Conservation (phyloP, 23 tunicate species). For the Trididemnum nubilum region DNA sequence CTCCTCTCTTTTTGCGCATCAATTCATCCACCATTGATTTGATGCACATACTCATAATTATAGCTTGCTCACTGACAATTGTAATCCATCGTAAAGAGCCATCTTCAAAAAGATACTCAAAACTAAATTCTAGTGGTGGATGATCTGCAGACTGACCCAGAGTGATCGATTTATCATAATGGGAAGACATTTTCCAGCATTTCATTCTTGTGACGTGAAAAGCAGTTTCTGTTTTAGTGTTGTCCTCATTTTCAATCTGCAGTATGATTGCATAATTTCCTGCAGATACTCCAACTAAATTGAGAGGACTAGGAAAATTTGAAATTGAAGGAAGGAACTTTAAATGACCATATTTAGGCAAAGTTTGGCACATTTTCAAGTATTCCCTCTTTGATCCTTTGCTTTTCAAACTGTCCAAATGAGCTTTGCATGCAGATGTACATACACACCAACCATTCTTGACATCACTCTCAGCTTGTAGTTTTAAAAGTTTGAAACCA, state of each 20-base stretch:
- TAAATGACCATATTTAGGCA: slow-evolving; percentile 65
- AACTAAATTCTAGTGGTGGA: slow-evolving; percentile 61
- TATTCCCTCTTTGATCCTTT: slow-evolving; percentile 37
- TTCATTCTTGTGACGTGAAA: slow-evolving; percentile 79
- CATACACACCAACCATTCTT: slow-evolving; percentile 17
- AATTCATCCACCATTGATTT: slow-evolving; percentile 94
- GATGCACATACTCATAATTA: slow-evolving; percentile 94
- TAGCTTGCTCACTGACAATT: slow-evolving; percentile 78
- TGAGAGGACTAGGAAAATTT: slow-evolving; percentile 49
- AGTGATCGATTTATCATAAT: not conserved
- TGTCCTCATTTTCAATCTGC: slow-evolving; percentile 18
- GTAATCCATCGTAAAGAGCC: slow-evolving; percentile 72
- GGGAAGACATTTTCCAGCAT: slow-evolving; percentile 68
- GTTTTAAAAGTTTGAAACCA: slow-evolving; percentile 65
- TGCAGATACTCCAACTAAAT: slow-evolving; percentile 46
- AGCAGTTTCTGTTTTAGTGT: slow-evolving; percentile 16
- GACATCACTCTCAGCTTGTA: slow-evolving; percentile 58
- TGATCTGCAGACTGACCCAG: not conserved
- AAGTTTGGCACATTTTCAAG: slow-evolving; percentile 70
- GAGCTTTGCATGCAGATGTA: not conserved
- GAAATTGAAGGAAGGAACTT: slow-evolving; percentile 75
- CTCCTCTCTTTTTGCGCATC: slow-evolving; percentile 71
- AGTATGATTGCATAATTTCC: slow-evolving; percentile 76
- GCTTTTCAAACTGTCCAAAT: slow-evolving; percentile 8
- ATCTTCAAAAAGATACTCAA: slow-evolving; percentile 76